Percentiles rank a stretch among this genome's conserved stretches.
Evolutionary conservation across 2,888 invertebrate species (phyloP).

Genomic region (Deilephila elpenor): DNA sequence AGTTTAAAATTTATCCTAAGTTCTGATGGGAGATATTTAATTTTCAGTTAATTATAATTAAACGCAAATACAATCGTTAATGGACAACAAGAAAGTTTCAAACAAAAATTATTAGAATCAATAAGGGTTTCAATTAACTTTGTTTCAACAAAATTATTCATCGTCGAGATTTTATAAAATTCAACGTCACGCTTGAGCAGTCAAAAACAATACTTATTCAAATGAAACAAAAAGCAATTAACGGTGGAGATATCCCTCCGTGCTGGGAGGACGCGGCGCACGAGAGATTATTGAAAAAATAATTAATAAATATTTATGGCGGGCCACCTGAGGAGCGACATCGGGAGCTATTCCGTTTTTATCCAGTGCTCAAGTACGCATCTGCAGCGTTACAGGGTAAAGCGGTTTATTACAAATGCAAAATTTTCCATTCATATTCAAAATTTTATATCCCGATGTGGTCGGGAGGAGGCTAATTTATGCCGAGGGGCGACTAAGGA

Average conservation of each 20-base stretch:
- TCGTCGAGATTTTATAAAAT: conserved; percentile 76
- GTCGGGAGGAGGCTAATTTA: conserved; percentile 90
- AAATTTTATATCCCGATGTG: conserved; percentile 93
- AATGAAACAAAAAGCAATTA: conserved; percentile 85
- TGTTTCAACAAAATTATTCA: conserved; percentile 75
- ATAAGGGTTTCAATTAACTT: conserved; percentile 71
- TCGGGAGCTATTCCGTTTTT: conserved; percentile 73
- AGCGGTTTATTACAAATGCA: conserved; percentile 93
- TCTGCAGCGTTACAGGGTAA: conserved; percentile 80
- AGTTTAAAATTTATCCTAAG: not conserved
- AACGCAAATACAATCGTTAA: conserved; percentile 35
- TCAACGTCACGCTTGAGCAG: conserved; percentile 74
- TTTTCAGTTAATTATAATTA: not conserved
- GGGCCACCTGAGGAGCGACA: conserved; percentile 81
- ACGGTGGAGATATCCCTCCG: conserved; percentile 81
- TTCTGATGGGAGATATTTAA: not conserved
- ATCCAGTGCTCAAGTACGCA: conserved; percentile 77
- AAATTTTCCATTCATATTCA: conserved; percentile 95
- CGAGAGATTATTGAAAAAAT: conserved; percentile 85
- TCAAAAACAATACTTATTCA: conserved; percentile 85
- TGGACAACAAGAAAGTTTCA: conserved; percentile 39
- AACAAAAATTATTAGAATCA: conserved; percentile 53
- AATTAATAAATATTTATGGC: conserved; percentile 85
- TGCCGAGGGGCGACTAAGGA: conserved; percentile 84
- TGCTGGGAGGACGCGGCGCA: conserved; percentile 76